Evolutionary conservation across 2,113 vertebrate species (phyloP), one percentile per base, ranked within the genome.

Genomic region (Notarius lentiginosus): DNA sequence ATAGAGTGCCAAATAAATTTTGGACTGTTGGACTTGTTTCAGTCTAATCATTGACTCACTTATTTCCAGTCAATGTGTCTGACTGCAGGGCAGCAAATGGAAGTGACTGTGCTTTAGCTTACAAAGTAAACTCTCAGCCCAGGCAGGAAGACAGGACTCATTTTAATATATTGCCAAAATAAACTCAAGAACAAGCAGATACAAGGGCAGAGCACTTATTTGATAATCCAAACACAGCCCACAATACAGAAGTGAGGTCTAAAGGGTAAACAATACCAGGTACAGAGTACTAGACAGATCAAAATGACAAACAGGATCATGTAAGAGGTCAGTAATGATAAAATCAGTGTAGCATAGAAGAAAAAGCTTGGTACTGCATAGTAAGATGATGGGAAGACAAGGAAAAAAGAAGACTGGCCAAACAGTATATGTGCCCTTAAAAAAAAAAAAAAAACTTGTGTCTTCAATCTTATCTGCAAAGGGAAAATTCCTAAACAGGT

Each of bases 1-100:
- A 14, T 24, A 81, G 79, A 61, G 15, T 41, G 79, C 20, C 79
- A 81, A 81, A 81, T 61, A 79, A 79, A 81, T 61, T 81, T 3
- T 80, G 79, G 56, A 80, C 56, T 41, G 20, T 80, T 80, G 79
- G 79, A 80, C 17, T 18, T 61, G 79, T 41, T 81, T 81, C 56
- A 81, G 56, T 47, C 30, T 61, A 61, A 81, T 81, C 11, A 34
- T 81, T 81, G 79, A 80, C 30, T 80, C 27, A 80, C 79, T 80
- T 60, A 60, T 18, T 80, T 60, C 79, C 55, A 41, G n/a, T 34
- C 56, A 81, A 60, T 81, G 77, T 58, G 79, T 6, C 60, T 34
- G 56, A 60, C 79, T 80, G 56, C 30, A 80, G 56, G 56, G 56
- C 30, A 80, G 9, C 79, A 81, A 79, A 79, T 30, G 75, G 14